These are phyloP conservation scores for Drosophila putrida DNA, from an alignment of 2,888 invertebrate genomes.

Conservation along the genomic window DNA sequence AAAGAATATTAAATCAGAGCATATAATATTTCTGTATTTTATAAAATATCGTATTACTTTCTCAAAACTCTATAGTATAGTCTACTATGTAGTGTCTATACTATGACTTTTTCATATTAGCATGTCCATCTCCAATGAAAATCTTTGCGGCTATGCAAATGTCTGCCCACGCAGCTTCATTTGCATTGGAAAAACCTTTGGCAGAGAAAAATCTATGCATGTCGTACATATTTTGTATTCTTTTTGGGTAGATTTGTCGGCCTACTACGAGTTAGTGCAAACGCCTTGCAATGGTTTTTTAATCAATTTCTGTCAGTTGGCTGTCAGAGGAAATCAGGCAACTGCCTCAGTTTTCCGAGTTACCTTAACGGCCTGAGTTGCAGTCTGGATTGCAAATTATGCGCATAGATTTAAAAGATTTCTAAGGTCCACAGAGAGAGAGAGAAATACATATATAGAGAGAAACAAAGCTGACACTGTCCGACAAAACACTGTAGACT, in stretches of 20 bases:
- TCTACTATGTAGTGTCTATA: too few species aligned
- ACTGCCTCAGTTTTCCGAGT: conserved; percentile 30
- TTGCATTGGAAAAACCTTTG: conserved; percentile 70
- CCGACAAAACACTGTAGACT: conserved; percentile 15
- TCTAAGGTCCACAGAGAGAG: conserved; percentile 28
- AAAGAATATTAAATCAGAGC: too few species aligned
- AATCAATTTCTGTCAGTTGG: conserved; percentile 79
- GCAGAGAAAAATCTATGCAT: conserved; percentile 43
- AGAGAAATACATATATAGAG: neutral
- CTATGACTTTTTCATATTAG: neutral
- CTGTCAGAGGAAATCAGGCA: conserved; percentile 70
- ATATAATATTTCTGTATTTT: too few species aligned
- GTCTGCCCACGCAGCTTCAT: conserved; percentile 69
- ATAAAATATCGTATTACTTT: too few species aligned
- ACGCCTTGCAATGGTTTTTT: conserved; percentile 66
- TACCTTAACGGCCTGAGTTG: neutral
- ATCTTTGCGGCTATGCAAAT: conserved; percentile 42
- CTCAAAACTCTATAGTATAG: too few species aligned
- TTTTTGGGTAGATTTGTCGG: conserved; percentile 44
- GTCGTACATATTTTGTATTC: conserved; percentile 34
- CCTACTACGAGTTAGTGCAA: conserved; percentile 39
- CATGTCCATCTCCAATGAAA: conserved; percentile 40
- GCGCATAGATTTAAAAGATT: conserved; percentile 72
- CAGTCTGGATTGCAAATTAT: conserved; percentile 61
- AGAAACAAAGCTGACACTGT: conserved; percentile 44